Evolutionary conservation across 2,113 vertebrate species (phyloP), one percentile per base, ranked within the genome.

Genomic region (Rhombomys opimus): DNA sequence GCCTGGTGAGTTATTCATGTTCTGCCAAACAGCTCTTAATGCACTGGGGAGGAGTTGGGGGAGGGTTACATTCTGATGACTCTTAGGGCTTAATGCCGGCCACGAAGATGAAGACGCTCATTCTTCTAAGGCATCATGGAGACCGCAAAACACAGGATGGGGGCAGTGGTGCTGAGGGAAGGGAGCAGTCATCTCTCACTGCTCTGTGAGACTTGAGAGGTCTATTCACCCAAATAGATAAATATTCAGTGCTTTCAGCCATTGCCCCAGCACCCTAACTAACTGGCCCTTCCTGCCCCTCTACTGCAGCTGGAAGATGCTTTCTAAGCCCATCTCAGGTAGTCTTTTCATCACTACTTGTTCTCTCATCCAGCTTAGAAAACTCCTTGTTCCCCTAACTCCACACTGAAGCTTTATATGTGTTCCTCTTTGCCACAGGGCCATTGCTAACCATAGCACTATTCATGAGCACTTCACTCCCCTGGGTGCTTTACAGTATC

Each of bases 1-100:
- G 65, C 61, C 46, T 81, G 50, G 35, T 86, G 76, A 90, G 54
- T 92, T 93, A 96, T 77, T 96, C 70, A 85, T 82, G 65, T 90
- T 89, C 92, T 95, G 92, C 90, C 91, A 91, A 94, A 91, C n/a
- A 90, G 77, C 57, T 95, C 46, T 23, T 59, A 90, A 88, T 82
- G 90, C 95, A 85, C 59, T 75, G 23, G 23, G 54, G 72, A 63
- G 63, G 87, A 76, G n/a, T 25, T 84, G 18, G 85, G 22, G 61
- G 50, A 9, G 13, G 32, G 67, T 59, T 23, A 61, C 25, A 67
- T 90, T 96, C 88, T 88, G 46, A 87, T 65, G 95, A 94, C 50
- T 96, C 78, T 84, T 72, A 50, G n/a, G 70, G 91, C 95, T 94
- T 77, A 68, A 94, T 76, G 95, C 73, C 18, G 93, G 94, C 65